Evolutionary conservation across 1,140 invertebrate species (phyloP), one percentile per base, ranked within the genome.

Genomic region (Nautilus pompilius): DNA sequence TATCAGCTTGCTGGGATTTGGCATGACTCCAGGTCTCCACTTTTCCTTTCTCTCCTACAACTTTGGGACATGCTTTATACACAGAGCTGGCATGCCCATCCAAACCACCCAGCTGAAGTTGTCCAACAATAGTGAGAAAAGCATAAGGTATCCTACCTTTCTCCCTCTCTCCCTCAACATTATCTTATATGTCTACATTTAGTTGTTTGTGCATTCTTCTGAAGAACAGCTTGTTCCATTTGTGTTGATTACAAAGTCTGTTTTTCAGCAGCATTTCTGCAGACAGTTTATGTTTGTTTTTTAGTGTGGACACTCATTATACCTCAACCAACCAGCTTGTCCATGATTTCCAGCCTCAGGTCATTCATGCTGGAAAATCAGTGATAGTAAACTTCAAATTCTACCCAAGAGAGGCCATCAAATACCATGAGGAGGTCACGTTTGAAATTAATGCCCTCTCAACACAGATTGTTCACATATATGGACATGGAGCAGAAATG

Each of bases 371-470:
- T 3, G 71, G 72, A 13, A 63, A 78, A 34, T 69, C 62, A 13
- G 34, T 76, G 0, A 73, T 73, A 54, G 68, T 80, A n/a, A 58
- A 65, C 20, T 80, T 83, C 61, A 77, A 71, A 13, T 83, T 83
- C 62, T 77, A 74, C 55, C 82, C 82, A 8, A 60, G 78, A 20
- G 75, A 78, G 51, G 70, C 75, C 6, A 76, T 66, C 10, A 74
- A 72, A 51, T 84, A 83, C 67, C 64, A 71, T 15, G 80, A 82
- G 53, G 62, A 32, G 15, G 61, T 84, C 13, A 68, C 65, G 30
- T 84, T 84, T 74, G 80, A 82, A 67, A 75, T 84, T 45, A 83
- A 84, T 68, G 82, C 81, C 28, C 68, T 82, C 1, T 78, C 77
- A 29, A 78, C 67, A 56, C 75, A 80, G 54, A 74, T 64, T 13